These are phyloP conservation scores for Trypoxylus dichotomus DNA, from an alignment of 1,140 invertebrate genomes.

Conservation along the genomic window DNA sequence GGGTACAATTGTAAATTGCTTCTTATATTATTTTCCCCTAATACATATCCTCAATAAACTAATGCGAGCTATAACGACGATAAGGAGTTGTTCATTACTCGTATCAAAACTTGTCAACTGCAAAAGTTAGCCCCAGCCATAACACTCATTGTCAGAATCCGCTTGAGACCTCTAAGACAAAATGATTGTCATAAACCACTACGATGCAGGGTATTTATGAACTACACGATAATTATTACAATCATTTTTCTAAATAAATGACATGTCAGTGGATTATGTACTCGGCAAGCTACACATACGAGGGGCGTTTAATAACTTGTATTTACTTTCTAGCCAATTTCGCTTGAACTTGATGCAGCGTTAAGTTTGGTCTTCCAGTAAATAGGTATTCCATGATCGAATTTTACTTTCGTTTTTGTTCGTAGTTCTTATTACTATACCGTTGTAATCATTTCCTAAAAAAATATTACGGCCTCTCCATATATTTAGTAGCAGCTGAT, in stretches of 20 bases:
- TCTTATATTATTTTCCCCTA: not conserved
- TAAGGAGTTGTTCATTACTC: constrained; percentile 34
- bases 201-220: constrained; percentile 31
- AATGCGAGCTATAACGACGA: not conserved
- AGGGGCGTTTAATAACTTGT: no score
- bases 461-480: no score
- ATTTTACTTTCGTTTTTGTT: no score
- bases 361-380: no score
- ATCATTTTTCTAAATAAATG: constrained; percentile 27
- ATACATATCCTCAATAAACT: not conserved
- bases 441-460: no score
- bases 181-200: constrained; percentile 30
- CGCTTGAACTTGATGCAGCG: no score
- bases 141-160: not conserved
- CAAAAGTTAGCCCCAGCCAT: constrained; percentile 30
- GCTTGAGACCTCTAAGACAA: constrained; percentile 17
- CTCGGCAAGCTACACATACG: no score
- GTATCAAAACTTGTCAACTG: constrained; percentile 34
- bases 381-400: no score
- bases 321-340: no score
- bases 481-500: no score
- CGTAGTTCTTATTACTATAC: no score
- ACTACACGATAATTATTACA: constrained; percentile 24
- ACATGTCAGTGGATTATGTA: not conserved
- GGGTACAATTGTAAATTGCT: not conserved